These are phyloP conservation scores for Himantopus leucocephalus DNA, from an alignment of 2,113 vertebrate genomes.

Conservation along the genomic window DNA sequence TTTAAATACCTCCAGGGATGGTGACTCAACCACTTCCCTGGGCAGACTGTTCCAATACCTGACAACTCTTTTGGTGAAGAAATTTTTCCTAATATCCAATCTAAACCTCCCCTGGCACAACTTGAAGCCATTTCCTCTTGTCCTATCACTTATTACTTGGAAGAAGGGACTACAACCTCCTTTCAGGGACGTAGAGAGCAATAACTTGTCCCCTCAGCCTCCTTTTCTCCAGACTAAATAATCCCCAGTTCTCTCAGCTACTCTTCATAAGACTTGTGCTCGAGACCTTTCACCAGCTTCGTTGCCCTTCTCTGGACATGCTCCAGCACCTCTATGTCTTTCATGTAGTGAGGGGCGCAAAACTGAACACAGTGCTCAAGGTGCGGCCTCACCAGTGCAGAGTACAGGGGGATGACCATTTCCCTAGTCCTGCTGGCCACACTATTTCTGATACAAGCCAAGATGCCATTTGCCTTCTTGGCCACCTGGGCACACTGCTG, in stretches of 20 bases:
- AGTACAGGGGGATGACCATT: background rate
- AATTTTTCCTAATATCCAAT: background rate
- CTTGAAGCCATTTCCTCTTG: background rate
- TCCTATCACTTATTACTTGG: background rate
- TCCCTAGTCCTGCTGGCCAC: background rate
- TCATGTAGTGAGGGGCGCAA: background rate
- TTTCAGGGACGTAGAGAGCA: background rate
- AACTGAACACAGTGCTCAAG: background rate
- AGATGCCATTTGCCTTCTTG: background rate
- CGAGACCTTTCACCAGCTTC: background rate
- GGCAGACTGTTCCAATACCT: too few species aligned
- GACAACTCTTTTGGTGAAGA: too few species aligned
- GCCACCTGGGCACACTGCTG: background rate
- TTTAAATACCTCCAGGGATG: background rate
- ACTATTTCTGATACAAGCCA: background rate
- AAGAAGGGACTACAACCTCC: background rate
- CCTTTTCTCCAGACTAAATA: background rate
- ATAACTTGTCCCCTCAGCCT: background rate
- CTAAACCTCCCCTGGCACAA: background rate
- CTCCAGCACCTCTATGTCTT: background rate
- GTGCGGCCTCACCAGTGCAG: background rate
- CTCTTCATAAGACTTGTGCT: too few species aligned
- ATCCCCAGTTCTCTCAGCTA: background rate
- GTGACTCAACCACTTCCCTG: background rate
- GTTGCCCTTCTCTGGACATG: background rate